A percentile compares a stretch with the other conserved stretches of the same genome.
phyloP scores from a whole-genome alignment of 35 echinoderm and acorn worm genomes.

The Heliocidaris tuberculata region DNA sequence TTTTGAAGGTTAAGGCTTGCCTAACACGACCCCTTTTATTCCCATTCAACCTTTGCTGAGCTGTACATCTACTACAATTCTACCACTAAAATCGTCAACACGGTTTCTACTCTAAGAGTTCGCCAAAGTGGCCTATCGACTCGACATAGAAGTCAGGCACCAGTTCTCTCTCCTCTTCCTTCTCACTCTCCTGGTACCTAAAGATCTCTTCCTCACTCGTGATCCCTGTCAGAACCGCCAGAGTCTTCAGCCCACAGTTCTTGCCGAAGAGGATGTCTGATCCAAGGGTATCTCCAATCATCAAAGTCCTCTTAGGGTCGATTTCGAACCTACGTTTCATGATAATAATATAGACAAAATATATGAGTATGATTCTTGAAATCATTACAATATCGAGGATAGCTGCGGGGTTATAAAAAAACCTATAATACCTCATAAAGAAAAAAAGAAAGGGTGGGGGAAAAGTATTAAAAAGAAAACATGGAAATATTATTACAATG shows the following conservation, averaged over 20 bases:
- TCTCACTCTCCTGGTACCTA: constrained; percentile 49
- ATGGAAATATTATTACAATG: no score
- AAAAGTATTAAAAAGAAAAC: no score
- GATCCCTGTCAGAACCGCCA: constrained; percentile 71
- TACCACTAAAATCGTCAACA: not conserved
- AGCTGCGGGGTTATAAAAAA: no score
- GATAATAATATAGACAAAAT: no score
- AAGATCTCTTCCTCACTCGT: constrained; percentile 65
- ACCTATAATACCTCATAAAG: no score
- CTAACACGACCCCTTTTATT: no score
- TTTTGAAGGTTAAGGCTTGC: no score
- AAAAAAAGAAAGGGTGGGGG: no score
- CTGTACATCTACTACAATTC: not conserved
- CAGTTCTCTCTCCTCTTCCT: constrained; percentile 39
- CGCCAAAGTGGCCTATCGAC: constrained; percentile 50
- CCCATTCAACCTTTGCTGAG: no score
- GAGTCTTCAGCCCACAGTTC: constrained; percentile 68
- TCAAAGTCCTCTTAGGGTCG: constrained; percentile 65
- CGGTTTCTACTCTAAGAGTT: constrained; percentile 48
- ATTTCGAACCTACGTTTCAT: no score
- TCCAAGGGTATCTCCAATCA: constrained; percentile 73
- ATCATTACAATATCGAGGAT: no score
- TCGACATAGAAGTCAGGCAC: constrained; percentile 67
- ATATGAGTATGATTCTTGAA: no score
- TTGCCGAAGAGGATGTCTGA: constrained; percentile 83